These are phyloP conservation scores for Bembecia ichneumoniformis DNA, from an alignment of 2,888 invertebrate genomes.

Conservation along the genomic window DNA sequence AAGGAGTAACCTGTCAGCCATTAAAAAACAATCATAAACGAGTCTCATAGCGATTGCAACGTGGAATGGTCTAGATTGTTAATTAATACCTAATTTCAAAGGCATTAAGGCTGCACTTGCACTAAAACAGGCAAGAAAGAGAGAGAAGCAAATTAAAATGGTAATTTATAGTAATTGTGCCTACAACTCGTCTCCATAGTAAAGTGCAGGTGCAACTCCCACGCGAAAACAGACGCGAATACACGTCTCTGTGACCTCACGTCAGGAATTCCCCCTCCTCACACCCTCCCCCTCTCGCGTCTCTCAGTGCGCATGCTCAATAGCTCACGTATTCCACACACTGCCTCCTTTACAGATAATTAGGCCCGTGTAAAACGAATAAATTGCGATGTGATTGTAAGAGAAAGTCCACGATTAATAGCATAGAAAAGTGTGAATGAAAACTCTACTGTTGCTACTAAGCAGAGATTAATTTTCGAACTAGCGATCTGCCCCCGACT, in stretches of 20 bases:
- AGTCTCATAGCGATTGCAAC: too few species aligned
- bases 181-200: constrained; percentile 16
- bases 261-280: background rate
- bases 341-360: constrained; percentile 8
- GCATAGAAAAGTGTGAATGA: background rate
- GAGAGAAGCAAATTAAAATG: constrained; percentile 29
- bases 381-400: constrained; percentile 8
- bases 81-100: too few species aligned
- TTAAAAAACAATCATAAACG: too few species aligned
- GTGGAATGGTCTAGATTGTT: too few species aligned
- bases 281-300: constrained; percentile 4
- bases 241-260: background rate
- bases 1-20: too few species aligned
- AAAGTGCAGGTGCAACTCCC: constrained; percentile 35
- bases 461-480: constrained; percentile 8
- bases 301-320: constrained; percentile 9
- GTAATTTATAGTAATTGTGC: constrained; percentile 35
- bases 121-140: constrained; percentile 16
- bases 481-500: too few species aligned
- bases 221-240: constrained; percentile 26
- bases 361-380: constrained; percentile 12
- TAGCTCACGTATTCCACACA: constrained; percentile 3
- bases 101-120: too few species aligned
- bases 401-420: constrained; percentile 9
- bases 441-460: constrained; percentile 6